Evolutionary conservation across 2,113 vertebrate species (phyloP).

Genomic region (Pipa parva): DNA sequence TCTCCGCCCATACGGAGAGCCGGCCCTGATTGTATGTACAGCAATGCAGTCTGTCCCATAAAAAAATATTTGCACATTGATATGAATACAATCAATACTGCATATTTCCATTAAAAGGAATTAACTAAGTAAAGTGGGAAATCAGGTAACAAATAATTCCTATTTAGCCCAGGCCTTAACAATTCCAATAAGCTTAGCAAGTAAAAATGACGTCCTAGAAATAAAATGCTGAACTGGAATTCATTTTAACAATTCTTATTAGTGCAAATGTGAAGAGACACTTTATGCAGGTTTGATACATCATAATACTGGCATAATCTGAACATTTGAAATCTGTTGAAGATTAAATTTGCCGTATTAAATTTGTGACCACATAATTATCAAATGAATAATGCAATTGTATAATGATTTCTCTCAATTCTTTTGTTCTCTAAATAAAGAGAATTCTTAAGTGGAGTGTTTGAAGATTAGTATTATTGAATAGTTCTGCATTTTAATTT

Average conservation of each 20-base stretch:
- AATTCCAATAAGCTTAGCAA: constrained; percentile 1
- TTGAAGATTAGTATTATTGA: constrained; percentile 5
- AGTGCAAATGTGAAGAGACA: constrained; percentile 21
- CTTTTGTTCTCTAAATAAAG: constrained; percentile 8
- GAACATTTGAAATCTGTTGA: constrained; percentile 18
- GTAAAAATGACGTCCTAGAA: neutral
- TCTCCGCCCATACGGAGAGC: no score
- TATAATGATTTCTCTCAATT: neutral
- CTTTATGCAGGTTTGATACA: constrained; percentile 12
- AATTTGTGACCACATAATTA: constrained; percentile 28
- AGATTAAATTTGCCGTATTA: constrained; percentile 34
- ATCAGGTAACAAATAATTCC: neutral
- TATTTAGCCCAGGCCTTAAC: neutral
- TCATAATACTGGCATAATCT: constrained; percentile 13
- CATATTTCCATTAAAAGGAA: no score
- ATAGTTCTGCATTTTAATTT: neutral
- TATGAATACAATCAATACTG: no score
- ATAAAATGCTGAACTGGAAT: neutral
- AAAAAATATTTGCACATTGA: no score
- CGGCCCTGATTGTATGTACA: no score
- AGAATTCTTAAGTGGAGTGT: constrained; percentile 22
- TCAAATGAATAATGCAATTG: constrained; percentile 26
- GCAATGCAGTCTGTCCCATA: no score
- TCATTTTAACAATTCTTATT: constrained; percentile 12
- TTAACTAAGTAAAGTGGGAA: neutral